phyloP scores from a whole-genome alignment of 2,888 invertebrate species.

The Drosophila austrosaltans region DNA sequence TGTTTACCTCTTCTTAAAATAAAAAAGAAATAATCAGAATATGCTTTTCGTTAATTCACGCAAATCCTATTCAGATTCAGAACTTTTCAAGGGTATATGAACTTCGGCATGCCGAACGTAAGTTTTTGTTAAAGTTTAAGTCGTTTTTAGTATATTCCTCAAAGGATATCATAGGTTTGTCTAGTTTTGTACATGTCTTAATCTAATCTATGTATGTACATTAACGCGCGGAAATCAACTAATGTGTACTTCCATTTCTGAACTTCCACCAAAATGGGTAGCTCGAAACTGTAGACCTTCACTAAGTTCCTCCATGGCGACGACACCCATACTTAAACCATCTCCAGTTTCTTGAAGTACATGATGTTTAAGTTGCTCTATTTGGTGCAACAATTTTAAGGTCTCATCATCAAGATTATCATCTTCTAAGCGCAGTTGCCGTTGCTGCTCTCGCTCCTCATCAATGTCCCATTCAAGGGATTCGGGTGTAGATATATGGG shows the following conservation, averaged over 20 bases:
- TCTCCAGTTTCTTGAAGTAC: slow-evolving; percentile 88
- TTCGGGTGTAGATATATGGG: slow-evolving; percentile 87
- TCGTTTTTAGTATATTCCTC: slow-evolving; percentile 2
- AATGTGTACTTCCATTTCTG: slow-evolving; percentile 55
- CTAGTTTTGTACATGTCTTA: slow-evolving; percentile 4
- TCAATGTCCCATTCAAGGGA: slow-evolving; percentile 89
- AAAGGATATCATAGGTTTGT: slow-evolving; percentile 8
- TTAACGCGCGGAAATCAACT: slow-evolving; percentile 55
- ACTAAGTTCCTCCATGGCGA: slow-evolving; percentile 56
- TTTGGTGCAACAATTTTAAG: slow-evolving; percentile 87
- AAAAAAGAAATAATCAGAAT: too few relatives aligned
- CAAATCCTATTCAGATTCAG: too few relatives aligned
- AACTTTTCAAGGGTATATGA: too few relatives aligned
- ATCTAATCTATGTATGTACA: slow-evolving; percentile 29
- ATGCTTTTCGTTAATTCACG: too few relatives aligned
- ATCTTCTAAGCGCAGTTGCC: slow-evolving; percentile 82
- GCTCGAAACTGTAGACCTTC: slow-evolving; percentile 60
- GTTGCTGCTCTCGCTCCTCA: slow-evolving; percentile 82
- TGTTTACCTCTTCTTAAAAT: too few relatives aligned
- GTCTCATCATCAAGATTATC: slow-evolving; percentile 87
- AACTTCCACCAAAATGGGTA: slow-evolving; percentile 50
- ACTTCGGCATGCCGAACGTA: background rate
- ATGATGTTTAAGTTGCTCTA: slow-evolving; percentile 87
- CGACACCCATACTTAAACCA: slow-evolving; percentile 62
- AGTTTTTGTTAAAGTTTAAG: background rate